Evolutionary conservation across 1,140 invertebrate species (phyloP).

Genomic region (Achatina immaculata): DNA sequence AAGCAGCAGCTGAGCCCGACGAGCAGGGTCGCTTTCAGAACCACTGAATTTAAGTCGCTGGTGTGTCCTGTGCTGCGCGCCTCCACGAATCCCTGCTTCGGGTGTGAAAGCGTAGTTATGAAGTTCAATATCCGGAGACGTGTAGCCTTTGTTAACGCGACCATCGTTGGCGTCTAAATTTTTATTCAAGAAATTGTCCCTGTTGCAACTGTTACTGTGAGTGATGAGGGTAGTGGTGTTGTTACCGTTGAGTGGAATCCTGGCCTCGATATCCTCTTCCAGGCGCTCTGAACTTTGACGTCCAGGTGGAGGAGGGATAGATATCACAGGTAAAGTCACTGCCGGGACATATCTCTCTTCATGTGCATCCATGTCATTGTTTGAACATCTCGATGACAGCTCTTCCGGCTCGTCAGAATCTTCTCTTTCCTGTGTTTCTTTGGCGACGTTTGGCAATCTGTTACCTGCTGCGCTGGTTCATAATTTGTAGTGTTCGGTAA

Average conservation of each 20-base stretch:
- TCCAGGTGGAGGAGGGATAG: neutral
- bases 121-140: slow-evolving; percentile 63
- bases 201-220: slow-evolving; percentile 3
- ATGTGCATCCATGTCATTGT: neutral
- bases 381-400: neutral
- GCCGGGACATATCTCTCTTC: neutral
- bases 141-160: slow-evolving; percentile 61
- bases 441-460: no score
- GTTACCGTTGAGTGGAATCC: neutral
- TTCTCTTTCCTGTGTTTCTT: neutral
- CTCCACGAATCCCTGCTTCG: neutral
- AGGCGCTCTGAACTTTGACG: neutral
- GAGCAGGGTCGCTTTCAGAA: neutral
- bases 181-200: neutral
- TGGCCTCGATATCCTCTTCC: neutral
- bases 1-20: neutral
- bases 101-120: slow-evolving; percentile 48
- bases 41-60: neutral
- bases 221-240: slow-evolving; percentile 1
- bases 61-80: neutral
- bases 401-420: neutral
- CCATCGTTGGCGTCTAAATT: slow-evolving; percentile 46
- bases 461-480: neutral
- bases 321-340: neutral
- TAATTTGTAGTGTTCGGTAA: neutral